Base-by-base conservation (phyloP, 2,113 vertebrate species). In the Paraplagusia blochii region DNA sequence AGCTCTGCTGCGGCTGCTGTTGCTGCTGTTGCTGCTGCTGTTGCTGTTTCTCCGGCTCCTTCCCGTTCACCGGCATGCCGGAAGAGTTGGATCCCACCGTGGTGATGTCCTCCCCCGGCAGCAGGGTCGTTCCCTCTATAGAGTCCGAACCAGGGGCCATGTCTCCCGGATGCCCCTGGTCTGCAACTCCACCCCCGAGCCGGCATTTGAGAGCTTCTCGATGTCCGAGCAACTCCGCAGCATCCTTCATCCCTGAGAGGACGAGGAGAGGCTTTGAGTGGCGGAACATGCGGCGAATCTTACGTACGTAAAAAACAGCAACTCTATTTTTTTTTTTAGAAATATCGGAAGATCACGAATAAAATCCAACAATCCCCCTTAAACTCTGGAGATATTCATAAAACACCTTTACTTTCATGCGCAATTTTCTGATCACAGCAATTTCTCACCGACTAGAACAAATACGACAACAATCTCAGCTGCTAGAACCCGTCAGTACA, bases 211-310 rank as follows among this genome's bases (percentile, higher is more conserved):
- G 93, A 77, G 94, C 94, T 72, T 99, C 96, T 86, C 95, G 92
- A 82, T 98, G 95, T 82, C 95, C 95, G 81, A 98, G 92, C 58
- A 98, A 89, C 91, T 98, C 95, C 19, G 88, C 89, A 68, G 95
- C 95, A 89, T 99, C 96, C 85, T 98, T 99, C 94, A 99, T 98
- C 90, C 96, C 96, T 99, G 91, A 55, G 71, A 90, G 75, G 88
- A 56, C 53, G 59, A 68, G 10, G 51, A 45, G 49, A 18, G 16
- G 52, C 18, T 68, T 58, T 61, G 54, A 67, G 55, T 50, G 18
- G 46, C 12, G 9, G 9, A 50, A 70, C 10, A 58, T 13, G 50
- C n/a, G 43, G 44, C n/a, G 22, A 44, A 43, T 6, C 13, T 10
- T 11, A 5, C 5, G 9, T 40, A 40, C 11, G 12, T 38, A 38